These are phyloP conservation scores for Drosophila formosana DNA, from an alignment of 2,888 invertebrate genomes.

Conservation along the genomic window DNA sequence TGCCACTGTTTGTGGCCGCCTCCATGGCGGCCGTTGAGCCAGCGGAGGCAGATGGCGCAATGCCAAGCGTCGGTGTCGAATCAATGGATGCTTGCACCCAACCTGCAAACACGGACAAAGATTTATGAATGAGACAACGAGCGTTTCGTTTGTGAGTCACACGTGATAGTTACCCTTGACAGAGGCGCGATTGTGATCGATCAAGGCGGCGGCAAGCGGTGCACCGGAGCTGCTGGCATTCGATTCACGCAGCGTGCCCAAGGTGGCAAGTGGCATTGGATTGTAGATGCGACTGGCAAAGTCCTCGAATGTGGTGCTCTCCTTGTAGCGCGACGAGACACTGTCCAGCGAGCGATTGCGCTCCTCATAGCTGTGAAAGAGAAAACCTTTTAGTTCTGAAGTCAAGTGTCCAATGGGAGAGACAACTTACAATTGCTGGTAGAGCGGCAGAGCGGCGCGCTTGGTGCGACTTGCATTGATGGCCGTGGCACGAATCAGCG, in stretches of 20 bases:
- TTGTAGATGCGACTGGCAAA: constrained; percentile 91
- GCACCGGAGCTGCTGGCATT: constrained; percentile 78
- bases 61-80: constrained; percentile 73
- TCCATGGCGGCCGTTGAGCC: constrained; percentile 83
- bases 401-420: background rate
- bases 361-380: constrained; percentile 92
- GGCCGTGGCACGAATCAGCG: constrained; percentile 95
- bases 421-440: constrained; percentile 93
- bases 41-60: constrained; percentile 78
- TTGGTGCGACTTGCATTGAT: constrained; percentile 96
- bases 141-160: too few relatives aligned
- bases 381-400: constrained; percentile 1
- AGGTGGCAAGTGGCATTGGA: constrained; percentile 86
- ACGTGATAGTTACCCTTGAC: constrained; percentile 77
- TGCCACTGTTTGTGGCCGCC: constrained; percentile 58
- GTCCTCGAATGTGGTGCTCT: constrained; percentile 95
- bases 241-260: constrained; percentile 74
- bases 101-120: constrained; percentile 61
- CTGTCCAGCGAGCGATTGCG: constrained; percentile 93
- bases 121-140: constrained; percentile 10
- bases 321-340: constrained; percentile 93
- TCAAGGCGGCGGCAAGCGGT: constrained; percentile 87
- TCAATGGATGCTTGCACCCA: constrained; percentile 84
- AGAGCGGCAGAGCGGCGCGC: constrained; percentile 94
- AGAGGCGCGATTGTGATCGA: constrained; percentile 86